A percentile compares a stretch with the other conserved stretches of the same genome.
These are phyloP conservation scores for Fopius arisanus DNA, from an alignment of 1,140 invertebrate genomes.

Conservation along the genomic window DNA sequence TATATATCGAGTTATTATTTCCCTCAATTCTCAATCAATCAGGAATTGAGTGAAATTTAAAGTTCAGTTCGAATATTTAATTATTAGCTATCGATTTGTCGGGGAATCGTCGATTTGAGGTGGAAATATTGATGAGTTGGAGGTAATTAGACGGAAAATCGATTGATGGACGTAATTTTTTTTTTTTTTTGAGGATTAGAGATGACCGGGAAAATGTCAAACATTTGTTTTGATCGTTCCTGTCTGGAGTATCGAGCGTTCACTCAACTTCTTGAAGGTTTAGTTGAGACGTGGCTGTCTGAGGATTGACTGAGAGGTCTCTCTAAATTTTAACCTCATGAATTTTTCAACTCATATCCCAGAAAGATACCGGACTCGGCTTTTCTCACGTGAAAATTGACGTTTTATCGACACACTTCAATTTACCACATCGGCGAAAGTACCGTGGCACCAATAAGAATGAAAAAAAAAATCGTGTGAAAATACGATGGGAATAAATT, in stretches of 20 bases:
- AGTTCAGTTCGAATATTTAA: no score
- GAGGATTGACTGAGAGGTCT: background rate
- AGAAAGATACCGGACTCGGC: background rate
- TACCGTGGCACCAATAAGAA: no score
- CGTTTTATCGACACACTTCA: background rate
- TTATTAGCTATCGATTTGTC: no score
- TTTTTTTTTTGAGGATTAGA: background rate
- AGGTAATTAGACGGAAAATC: background rate
- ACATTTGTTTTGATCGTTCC: background rate
- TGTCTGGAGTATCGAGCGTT: background rate
- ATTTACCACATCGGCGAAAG: background rate
- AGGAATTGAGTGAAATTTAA: no score
- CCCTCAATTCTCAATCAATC: no score
- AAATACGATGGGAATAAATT: background rate
- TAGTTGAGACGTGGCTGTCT: background rate
- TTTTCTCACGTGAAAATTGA: constrained; percentile 1
- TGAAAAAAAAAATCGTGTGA: background rate
- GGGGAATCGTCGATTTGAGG: no score
- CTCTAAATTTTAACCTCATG: background rate
- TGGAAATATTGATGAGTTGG: no score
- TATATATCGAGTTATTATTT: no score
- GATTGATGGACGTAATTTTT: no score
- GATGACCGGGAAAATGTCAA: background rate
- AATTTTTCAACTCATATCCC: background rate
- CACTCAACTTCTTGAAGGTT: background rate